Conservation (phyloP, 2,113 vertebrate species). For the Oncorhynchus keta region DNA sequence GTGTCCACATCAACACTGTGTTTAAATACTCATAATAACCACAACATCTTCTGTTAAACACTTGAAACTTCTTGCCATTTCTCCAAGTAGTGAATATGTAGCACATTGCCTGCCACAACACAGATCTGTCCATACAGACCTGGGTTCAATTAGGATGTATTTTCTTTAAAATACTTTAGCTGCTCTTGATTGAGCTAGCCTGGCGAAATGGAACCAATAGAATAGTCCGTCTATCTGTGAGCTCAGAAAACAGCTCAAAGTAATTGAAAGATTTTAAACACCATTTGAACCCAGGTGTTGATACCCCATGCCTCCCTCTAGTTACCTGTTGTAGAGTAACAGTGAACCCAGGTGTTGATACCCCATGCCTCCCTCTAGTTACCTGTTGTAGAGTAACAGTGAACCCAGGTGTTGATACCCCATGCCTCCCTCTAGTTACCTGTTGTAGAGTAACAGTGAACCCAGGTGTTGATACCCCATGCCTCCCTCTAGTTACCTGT, state of each 20-base stretch:
- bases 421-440: constrained; percentile 58
- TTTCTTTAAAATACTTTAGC: too few relatives aligned
- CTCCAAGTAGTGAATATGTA: too few relatives aligned
- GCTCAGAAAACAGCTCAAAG: not conserved
- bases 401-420: constrained; percentile 54
- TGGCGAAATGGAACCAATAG: not conserved
- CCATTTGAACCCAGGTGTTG: constrained; percentile 54
- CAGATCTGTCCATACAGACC: too few relatives aligned
- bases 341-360: constrained; percentile 60
- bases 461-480: constrained; percentile 25
- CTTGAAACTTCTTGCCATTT: too few relatives aligned
- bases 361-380: not conserved
- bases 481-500: constrained; percentile 68
- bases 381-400: constrained; percentile 82
- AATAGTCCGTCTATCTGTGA: not conserved
- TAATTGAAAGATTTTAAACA: too few relatives aligned
- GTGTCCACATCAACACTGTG: not conserved
- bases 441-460: constrained; percentile 21
- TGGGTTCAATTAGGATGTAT: too few relatives aligned
- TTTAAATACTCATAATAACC: not conserved
- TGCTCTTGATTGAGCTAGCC: too few relatives aligned
- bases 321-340: constrained; percentile 81
- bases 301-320: too few relatives aligned
- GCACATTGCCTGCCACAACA: too few relatives aligned
- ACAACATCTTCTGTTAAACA: not conserved